Conservation (phyloP, 2,888 invertebrate genomes). For the Chaetogeoica ovagalla region DNA sequence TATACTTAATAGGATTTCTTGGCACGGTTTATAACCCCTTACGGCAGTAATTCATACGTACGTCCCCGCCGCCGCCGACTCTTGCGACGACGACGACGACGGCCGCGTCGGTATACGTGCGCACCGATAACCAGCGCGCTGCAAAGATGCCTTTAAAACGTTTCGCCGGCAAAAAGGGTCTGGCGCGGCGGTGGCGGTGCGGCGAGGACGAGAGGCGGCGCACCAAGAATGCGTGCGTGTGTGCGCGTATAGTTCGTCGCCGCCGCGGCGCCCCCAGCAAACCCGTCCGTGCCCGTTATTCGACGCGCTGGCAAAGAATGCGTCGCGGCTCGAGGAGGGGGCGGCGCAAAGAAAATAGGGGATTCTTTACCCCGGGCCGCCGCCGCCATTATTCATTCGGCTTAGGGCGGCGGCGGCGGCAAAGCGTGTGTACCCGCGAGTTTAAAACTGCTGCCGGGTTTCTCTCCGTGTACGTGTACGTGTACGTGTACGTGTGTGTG, state of each 20-base stretch:
- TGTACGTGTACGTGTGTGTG: too few relatives aligned
- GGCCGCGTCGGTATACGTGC: neutral
- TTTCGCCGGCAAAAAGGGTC: slow-evolving; percentile 42
- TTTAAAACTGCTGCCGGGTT: slow-evolving; percentile 51
- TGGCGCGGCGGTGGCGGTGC: neutral
- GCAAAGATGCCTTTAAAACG: slow-evolving; percentile 52
- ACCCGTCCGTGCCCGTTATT: neutral
- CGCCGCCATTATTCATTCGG: slow-evolving; percentile 44
- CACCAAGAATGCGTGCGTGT: slow-evolving; percentile 35
- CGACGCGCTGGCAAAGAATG: slow-evolving; percentile 24
- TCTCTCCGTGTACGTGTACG: neutral
- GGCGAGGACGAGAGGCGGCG: neutral
- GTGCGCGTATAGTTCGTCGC: too few relatives aligned
- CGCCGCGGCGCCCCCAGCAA: neutral
- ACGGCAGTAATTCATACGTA: slow-evolving; percentile 51
- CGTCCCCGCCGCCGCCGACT: neutral
- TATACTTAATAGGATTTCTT: slow-evolving; percentile 53
- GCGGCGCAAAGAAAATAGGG: slow-evolving; percentile 54
- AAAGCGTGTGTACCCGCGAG: slow-evolving; percentile 6
- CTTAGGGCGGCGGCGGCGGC: slow-evolving; percentile 13
- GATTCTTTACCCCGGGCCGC: slow-evolving; percentile 53
- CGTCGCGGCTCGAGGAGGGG: slow-evolving; percentile 27
- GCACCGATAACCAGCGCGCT: slow-evolving; percentile 30
- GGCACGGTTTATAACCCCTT: slow-evolving; percentile 51
- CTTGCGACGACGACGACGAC: too few relatives aligned